phyloP scores from a whole-genome alignment of 1,140 invertebrate species.

The Leucophenga varia region DNA sequence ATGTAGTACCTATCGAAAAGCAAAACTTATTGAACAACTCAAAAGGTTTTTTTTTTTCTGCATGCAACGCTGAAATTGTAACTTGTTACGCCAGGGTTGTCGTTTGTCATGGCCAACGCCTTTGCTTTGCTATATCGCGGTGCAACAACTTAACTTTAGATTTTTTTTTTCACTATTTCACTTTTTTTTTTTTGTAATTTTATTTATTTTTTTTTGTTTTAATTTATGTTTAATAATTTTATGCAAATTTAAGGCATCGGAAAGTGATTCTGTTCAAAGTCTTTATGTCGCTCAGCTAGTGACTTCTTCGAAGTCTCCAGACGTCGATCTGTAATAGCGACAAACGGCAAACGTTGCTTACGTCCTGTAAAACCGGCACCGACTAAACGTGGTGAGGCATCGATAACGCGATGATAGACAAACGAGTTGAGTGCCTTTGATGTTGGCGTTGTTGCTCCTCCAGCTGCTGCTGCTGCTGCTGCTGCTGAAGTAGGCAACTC shows the following conservation, averaged over 20 bases:
- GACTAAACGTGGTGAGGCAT: conserved; percentile 23
- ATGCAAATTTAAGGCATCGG: conserved; percentile 45
- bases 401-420: conserved; percentile 48
- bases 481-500: too few relatives aligned
- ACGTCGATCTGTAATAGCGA: conserved; percentile 48
- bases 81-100: too few relatives aligned
- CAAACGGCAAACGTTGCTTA: conserved; percentile 48
- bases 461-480: conserved; percentile 7
- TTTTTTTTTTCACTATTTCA: not conserved
- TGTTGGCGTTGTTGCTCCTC: not conserved
- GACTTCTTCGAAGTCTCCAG: conserved; percentile 37
- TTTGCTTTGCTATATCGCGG: too few relatives aligned
- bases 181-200: not conserved
- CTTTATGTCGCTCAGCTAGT: conserved; percentile 38
- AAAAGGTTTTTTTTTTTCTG: too few relatives aligned
- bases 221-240: not conserved
- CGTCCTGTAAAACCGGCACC: conserved; percentile 20
- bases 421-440: conserved; percentile 29
- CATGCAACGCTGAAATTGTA: too few relatives aligned
- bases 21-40: too few relatives aligned
- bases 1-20: too few relatives aligned
- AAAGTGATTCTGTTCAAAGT: conserved; percentile 53
- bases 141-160: too few relatives aligned
- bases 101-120: too few relatives aligned
- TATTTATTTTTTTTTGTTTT: not conserved